Evolutionary conservation across 2,113 vertebrate species (phyloP).

Genomic region (Acinonyx jubatus): DNA sequence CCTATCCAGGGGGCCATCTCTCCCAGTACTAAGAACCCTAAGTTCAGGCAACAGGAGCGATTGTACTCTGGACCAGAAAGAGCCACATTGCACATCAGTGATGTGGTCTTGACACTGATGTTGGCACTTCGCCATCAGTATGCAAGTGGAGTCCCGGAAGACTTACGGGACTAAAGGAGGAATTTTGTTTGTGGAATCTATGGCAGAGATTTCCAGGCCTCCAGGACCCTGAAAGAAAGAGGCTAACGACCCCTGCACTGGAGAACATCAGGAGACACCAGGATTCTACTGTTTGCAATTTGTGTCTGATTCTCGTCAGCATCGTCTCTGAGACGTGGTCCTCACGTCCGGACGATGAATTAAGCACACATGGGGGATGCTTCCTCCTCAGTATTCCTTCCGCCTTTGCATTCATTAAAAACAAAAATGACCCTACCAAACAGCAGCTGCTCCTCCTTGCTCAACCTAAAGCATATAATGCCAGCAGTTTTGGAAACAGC

Average conservation of each 20-base stretch:
- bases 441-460: neutral
- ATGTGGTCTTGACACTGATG: rapidly evolving
- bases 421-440: neutral
- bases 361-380: neutral
- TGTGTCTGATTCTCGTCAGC: neutral
- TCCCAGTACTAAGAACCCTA: neutral
- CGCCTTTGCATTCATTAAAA: neutral
- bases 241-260: rapidly evolving
- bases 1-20: rapidly evolving
- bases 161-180: neutral
- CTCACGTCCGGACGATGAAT: neutral
- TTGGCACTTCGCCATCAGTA: neutral
- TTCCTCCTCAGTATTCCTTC: neutral
- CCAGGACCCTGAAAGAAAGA: neutral
- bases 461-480: constrained; percentile 30
- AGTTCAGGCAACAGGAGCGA: neutral
- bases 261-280: rapidly evolving
- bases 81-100: neutral
- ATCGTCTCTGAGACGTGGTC: neutral
- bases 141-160: neutral
- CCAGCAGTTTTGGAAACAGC: constrained; percentile 37
- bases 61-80: neutral
- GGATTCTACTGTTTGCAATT: neutral
- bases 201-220: neutral
- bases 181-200: neutral